These are phyloP conservation scores for Crocidura indochinensis DNA, from an alignment of 2,797 vertebrate genomes.

Conservation along the genomic window DNA sequence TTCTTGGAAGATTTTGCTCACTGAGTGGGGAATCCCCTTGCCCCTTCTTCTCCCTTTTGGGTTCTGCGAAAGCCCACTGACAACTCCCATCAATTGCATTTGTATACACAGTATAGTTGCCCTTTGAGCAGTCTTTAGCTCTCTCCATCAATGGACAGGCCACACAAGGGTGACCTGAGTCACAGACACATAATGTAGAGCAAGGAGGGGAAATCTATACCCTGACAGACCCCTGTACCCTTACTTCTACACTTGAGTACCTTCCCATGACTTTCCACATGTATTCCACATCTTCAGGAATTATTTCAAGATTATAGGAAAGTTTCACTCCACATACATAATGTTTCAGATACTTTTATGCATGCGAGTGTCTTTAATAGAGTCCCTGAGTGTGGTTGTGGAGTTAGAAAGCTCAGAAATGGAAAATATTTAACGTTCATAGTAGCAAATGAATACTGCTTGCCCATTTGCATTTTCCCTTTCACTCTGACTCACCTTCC, in stretches of 20 bases:
- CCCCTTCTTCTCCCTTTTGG: constrained; percentile 43
- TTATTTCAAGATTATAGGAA: constrained; percentile 12
- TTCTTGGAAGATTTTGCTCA: constrained; percentile 87
- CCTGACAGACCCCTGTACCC: not conserved
- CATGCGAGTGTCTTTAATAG: constrained; percentile 22
- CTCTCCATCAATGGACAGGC: constrained; percentile 58
- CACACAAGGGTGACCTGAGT: constrained; percentile 55
- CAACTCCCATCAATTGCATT: not conserved
- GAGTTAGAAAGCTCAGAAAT: constrained; percentile 74
- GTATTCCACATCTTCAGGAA: constrained; percentile 35
- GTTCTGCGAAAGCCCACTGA: constrained; percentile 36
- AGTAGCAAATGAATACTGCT: constrained; percentile 63
- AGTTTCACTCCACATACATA: constrained; percentile 4
- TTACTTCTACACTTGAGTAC: not conserved
- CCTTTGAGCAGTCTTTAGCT: constrained; percentile 63
- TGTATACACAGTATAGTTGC: constrained; percentile 28
- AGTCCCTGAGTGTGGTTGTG: constrained; percentile 72
- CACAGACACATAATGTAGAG: constrained; percentile 39
- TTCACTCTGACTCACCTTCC: constrained; percentile 89
- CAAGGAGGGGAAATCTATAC: not conserved
- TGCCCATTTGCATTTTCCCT: constrained; percentile 84
- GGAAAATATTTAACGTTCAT: constrained; percentile 78
- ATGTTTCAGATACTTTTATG: not conserved
- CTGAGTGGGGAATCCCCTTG: constrained; percentile 79
- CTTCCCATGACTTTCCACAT: constrained; percentile 3